phyloP scores from a whole-genome alignment of 2,113 vertebrate species.

The Syngnathoides biaculeatus region DNA sequence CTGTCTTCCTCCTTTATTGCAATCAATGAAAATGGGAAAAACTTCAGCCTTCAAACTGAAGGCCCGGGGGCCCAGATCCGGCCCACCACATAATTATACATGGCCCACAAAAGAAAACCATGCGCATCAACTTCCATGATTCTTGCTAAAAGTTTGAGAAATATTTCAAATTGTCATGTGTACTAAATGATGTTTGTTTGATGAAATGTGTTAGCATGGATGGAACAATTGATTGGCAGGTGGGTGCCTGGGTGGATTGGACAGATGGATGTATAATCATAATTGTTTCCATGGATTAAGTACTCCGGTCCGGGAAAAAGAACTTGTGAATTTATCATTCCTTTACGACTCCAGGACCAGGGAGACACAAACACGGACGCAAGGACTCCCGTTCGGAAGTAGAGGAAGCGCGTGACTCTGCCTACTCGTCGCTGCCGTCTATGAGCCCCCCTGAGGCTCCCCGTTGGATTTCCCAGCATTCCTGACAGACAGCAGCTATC shows the following conservation, averaged over 20 bases:
- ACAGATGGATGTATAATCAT: not conserved
- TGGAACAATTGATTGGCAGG: not conserved
- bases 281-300: not conserved
- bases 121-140: no score
- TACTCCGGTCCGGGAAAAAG: not conserved
- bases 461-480: conserved; percentile 34
- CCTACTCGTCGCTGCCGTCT: conserved; percentile 41
- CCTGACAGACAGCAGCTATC: conserved; percentile 47
- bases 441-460: conserved; percentile 49
- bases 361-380: conserved; percentile 37
- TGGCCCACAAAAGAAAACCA: no score
- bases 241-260: not conserved
- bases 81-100: no score
- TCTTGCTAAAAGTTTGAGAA: no score
- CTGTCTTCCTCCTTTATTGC: no score
- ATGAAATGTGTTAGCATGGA: no score
- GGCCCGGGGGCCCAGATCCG: no score
- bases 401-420: conserved; percentile 25
- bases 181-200: no score
- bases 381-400: conserved; percentile 20
- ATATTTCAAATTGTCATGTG: no score
- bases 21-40: no score
- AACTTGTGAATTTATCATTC: not conserved
- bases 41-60: no score
- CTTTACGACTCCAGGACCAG: conserved; percentile 37